Base-by-base conservation (phyloP, 2,797 vertebrate species). In the Gallinago stenura region DNA sequence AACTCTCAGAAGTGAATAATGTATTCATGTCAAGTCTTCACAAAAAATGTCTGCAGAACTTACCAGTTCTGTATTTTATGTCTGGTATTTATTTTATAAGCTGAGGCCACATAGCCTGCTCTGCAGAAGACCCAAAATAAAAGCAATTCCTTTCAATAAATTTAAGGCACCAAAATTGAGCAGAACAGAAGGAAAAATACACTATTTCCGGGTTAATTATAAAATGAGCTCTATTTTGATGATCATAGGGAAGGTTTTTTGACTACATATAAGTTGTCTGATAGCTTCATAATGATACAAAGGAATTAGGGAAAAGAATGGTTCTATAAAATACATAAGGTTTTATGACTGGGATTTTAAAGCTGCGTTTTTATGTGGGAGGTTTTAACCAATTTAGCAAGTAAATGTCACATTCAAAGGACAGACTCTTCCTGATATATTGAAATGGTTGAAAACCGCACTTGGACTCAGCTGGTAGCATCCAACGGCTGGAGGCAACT, bases 1-100 rank as follows among this genome's bases (percentile, higher is more conserved):
- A 93, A 92, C 41, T 92, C 93, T 54, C 28, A 41, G 79, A 83
- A 37, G 85, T 85, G 68, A 92, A 83, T 30, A 83, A 83, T 45
- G 20, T 50, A 89, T 77, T 95, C 57, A 41, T 28, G 66, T 64
- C 54, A 89, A 92, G 35, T n/a, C 51, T 64, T 89, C 77, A 57
- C 62, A 87, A 90, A 90, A 96, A 84, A 89, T 15, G 10, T n/a
- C 92, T 56, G 35, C 39, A 94, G 86, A 92, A 87, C 77, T 93
- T 66, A 69, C 9, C 14, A 82, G 30, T 65, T 87, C 78, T 77
- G 62, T 66, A 58, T 93, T 95, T 95, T 95, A 94, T 1, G 4
- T 56, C 45, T 79, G 51, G 16, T 68, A 72, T 77, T 94, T 90
- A 88, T 86, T 83, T 87, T 43, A 28, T 79, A 72, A 90, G 61